phyloP scores from a whole-genome alignment of 2,113 vertebrate species.

The Pampusana beccarii region DNA sequence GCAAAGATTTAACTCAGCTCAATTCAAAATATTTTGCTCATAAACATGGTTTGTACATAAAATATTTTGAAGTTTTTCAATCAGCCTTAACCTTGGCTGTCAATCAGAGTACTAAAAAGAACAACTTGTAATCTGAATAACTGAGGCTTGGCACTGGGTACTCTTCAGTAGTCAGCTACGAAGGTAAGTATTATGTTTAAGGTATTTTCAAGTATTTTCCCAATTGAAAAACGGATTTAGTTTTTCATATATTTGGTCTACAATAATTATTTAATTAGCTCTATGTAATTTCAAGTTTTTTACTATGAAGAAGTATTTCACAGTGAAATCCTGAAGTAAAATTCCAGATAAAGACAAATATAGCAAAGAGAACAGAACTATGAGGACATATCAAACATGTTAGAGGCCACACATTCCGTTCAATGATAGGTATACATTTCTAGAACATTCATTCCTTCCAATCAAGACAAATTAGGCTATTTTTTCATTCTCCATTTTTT shows the following conservation, averaged over 20 bases:
- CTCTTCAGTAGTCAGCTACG: not conserved
- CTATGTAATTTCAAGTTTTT: not conserved
- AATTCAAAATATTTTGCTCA: not conserved
- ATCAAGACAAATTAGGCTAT: not conserved
- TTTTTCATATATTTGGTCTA: not conserved
- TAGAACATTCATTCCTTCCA: not conserved
- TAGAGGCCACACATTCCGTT: not conserved
- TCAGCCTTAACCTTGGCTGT: not conserved
- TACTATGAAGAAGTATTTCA: not conserved
- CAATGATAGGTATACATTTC: not conserved
- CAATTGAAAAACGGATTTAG: not conserved
- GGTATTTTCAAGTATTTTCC: not conserved
- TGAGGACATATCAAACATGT: not conserved
- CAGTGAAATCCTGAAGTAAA: not conserved
- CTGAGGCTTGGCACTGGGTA: not conserved
- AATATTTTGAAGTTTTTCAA: not conserved
- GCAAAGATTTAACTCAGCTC: not conserved
- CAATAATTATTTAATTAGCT: not conserved
- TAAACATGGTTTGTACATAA: not conserved
- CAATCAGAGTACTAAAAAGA: not conserved
- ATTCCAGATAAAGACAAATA: conserved; percentile 3
- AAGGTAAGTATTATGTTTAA: not conserved
- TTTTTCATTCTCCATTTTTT: not conserved
- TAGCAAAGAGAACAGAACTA: conserved; percentile 1
- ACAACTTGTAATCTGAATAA: not conserved